phyloP scores from a whole-genome alignment of 2,113 vertebrate genomes.

The Vombatus ursinus region DNA sequence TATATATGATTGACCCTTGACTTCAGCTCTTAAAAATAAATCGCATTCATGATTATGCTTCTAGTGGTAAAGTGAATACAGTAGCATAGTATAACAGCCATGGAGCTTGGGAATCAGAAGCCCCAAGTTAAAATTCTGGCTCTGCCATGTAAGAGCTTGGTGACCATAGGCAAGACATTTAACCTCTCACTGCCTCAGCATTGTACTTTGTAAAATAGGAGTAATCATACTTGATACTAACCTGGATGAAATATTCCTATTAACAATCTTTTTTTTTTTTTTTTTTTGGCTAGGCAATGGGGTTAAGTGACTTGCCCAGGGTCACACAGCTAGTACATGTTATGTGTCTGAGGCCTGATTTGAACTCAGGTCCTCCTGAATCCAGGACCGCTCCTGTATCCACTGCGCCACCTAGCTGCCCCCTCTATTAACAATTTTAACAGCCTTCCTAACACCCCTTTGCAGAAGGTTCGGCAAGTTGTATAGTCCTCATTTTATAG shows the following conservation, averaged over 20 bases:
- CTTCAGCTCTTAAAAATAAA: not conserved
- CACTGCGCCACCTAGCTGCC: no score
- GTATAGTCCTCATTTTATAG: constrained; percentile 92
- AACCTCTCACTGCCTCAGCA: not conserved
- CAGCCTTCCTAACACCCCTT: not conserved
- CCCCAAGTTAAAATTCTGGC: not conserved
- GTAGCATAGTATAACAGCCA: not conserved
- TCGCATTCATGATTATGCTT: not conserved
- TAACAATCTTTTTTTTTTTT: not conserved
- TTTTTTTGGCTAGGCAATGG: no score
- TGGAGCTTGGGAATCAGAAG: not conserved
- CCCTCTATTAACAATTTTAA: no score
- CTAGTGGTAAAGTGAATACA: not conserved
- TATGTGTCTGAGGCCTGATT: no score
- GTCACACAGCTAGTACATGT: no score
- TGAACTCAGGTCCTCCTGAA: no score
- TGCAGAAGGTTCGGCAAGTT: constrained; percentile 89
- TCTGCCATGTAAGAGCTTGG: not conserved
- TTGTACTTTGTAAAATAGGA: not conserved
- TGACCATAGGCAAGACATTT: not conserved
- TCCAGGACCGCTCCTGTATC: no score
- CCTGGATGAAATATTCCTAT: not conserved
- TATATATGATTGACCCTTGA: not conserved
- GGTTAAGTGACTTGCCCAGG: no score
- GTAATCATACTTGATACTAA: not conserved